These are phyloP conservation scores for Syngnathoides biaculeatus DNA, from an alignment of 2,113 vertebrate genomes.

Conservation along the genomic window DNA sequence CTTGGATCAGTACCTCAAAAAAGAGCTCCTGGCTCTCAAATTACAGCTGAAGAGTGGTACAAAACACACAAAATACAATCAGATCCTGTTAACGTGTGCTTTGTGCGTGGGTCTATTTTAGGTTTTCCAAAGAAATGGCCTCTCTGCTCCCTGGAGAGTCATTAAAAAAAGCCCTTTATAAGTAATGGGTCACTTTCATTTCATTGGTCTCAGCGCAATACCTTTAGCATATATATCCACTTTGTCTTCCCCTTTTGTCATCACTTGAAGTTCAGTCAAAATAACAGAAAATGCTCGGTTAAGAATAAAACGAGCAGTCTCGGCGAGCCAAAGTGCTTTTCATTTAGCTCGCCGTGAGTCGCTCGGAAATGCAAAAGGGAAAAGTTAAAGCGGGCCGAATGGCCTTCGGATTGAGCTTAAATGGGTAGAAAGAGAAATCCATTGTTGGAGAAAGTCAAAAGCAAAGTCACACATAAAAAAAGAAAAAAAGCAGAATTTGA, in stretches of 20 bases:
- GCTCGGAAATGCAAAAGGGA: slow-evolving; percentile 38
- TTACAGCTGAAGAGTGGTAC: slow-evolving; percentile 1
- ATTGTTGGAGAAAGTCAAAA: slow-evolving; percentile 43
- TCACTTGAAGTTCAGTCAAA: slow-evolving; percentile 13
- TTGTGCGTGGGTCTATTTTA: background rate
- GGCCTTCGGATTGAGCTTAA: slow-evolving; percentile 37
- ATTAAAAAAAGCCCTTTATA: slow-evolving; percentile 3
- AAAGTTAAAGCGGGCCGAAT: slow-evolving; percentile 30
- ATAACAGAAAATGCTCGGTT: slow-evolving; percentile 11
- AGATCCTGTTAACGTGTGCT: background rate
- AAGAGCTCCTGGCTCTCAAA: background rate
- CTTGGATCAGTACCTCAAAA: background rate
- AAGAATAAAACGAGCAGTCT: slow-evolving; percentile 8
- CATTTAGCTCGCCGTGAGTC: slow-evolving; percentile 18
- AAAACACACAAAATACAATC: background rate
- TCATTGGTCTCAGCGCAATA: background rate
- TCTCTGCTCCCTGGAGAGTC: background rate
- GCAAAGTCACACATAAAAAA: slow-evolving; percentile 43
- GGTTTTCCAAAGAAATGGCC: background rate
- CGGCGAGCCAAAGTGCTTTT: slow-evolving; percentile 38
- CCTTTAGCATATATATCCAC: slow-evolving; percentile 8
- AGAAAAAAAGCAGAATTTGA: slow-evolving; percentile 36
- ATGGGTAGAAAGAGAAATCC: slow-evolving; percentile 48
- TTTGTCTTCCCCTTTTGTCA: slow-evolving; percentile 18
- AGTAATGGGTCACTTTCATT: background rate